Evolutionary conservation across 1,140 invertebrate genomes (phyloP).

Genomic region (Leptinotarsa lineolata): DNA sequence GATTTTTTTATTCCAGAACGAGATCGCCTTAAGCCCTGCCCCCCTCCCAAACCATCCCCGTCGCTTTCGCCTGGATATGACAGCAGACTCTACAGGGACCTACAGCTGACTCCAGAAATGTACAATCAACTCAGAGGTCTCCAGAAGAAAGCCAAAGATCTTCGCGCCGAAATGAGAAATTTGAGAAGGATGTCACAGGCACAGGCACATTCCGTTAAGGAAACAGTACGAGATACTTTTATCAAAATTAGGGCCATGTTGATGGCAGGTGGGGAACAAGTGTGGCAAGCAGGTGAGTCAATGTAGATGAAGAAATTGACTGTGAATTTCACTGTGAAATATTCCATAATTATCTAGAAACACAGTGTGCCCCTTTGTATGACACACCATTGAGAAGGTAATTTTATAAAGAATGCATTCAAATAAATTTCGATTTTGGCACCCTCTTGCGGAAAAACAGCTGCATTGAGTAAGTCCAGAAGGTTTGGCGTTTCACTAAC

Average conservation of each 20-base stretch:
- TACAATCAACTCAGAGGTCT: conserved; percentile 82
- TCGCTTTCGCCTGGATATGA: conserved; percentile 72
- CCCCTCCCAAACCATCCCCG: conserved; percentile 78
- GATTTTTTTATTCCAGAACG: conserved; percentile 63
- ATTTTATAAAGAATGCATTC: too few relatives aligned
- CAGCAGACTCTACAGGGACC: conserved; percentile 62
- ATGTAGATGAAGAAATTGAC: too few relatives aligned
- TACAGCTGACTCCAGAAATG: conserved; percentile 80
- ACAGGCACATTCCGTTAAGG: conserved; percentile 86
- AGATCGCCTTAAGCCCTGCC: conserved; percentile 80
- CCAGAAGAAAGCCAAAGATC: conserved; percentile 88
- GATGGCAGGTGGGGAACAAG: conserved; percentile 66
- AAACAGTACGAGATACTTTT: conserved; percentile 88
- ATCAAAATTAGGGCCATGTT: conserved; percentile 78
- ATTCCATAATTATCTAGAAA: too few relatives aligned
- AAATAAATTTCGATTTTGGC: too few relatives aligned
- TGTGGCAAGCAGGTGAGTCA: conserved; percentile 54
- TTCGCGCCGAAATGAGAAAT: conserved; percentile 86
- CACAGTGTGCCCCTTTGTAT: too few relatives aligned
- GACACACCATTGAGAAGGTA: too few relatives aligned
- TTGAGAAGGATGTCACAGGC: conserved; percentile 86
- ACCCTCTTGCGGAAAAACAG: too few relatives aligned
- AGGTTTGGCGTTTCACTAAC: too few relatives aligned
- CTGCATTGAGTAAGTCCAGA: too few relatives aligned
- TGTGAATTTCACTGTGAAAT: too few relatives aligned